Conservation (phyloP, 2,888 invertebrate genomes). For the Apodemia hepburni region DNA sequence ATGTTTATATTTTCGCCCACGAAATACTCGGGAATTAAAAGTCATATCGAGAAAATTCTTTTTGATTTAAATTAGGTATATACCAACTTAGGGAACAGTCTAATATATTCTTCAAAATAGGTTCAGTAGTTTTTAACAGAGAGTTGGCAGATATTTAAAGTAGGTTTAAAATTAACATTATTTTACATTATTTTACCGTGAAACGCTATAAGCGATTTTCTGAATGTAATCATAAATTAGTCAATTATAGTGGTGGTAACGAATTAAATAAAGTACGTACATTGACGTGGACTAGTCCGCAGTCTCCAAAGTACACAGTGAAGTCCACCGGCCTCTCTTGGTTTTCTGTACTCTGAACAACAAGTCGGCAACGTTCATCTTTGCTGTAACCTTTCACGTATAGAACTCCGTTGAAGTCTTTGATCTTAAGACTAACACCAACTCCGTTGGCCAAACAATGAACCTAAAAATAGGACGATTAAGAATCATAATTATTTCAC, state of each 20-base stretch:
- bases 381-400: slow-evolving; percentile 97
- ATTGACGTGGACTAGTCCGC: slow-evolving; percentile 94
- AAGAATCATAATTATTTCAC: background rate
- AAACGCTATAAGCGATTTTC: no score
- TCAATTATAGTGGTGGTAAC: background rate
- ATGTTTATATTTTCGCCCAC: no score
- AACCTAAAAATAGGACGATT: slow-evolving; percentile 66
- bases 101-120: no score
- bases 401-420: slow-evolving; percentile 92
- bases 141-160: no score
- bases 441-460: slow-evolving; percentile 96
- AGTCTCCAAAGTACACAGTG: slow-evolving; percentile 94
- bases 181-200: no score
- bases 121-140: no score
- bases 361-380: slow-evolving; percentile 92
- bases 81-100: no score
- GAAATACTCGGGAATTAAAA: no score
- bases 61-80: no score
- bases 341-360: slow-evolving; percentile 88
- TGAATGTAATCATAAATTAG: no score
- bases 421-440: slow-evolving; percentile 89
- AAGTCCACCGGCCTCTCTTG: slow-evolving; percentile 87
- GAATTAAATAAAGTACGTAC: slow-evolving; percentile 70
- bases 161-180: no score
- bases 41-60: no score